Percentiles rank a stretch among this genome's conserved stretches.
phyloP scores from a whole-genome alignment of 2,113 vertebrate genomes.

The Diadophis punctatus region DNA sequence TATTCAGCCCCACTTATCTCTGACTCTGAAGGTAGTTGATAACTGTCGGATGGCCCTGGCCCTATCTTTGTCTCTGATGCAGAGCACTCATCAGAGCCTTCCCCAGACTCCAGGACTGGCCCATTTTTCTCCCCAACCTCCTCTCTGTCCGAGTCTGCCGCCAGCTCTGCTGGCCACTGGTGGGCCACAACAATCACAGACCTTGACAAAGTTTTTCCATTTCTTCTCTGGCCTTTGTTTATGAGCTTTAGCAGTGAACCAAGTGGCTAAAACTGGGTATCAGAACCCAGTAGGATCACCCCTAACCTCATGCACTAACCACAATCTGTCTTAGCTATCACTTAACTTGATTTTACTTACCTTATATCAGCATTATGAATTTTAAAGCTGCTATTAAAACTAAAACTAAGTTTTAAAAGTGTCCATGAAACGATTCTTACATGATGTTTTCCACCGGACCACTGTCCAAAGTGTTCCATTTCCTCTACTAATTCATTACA shows the following conservation, averaged over 20 bases:
- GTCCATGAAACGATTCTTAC: conserved; percentile 70
- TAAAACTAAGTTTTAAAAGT: neutral
- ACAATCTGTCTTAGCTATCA: neutral
- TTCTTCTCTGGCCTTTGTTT: neutral
- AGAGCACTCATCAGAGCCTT: too few species aligned
- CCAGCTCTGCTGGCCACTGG: too few species aligned
- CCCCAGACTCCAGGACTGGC: too few species aligned
- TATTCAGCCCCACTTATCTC: too few species aligned
- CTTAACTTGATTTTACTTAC: neutral
- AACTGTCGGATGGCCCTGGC: too few species aligned
- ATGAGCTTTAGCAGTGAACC: neutral
- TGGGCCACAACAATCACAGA: neutral
- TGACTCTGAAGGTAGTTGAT: too few species aligned
- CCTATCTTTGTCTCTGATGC: too few species aligned
- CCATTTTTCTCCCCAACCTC: too few species aligned
- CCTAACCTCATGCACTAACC: neutral
- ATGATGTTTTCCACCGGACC: conserved; percentile 91
- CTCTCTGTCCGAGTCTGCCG: too few species aligned
- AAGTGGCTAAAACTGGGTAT: neutral
- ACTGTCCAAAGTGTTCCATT: conserved; percentile 91
- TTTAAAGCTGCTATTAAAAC: neutral
- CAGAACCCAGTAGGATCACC: too few species aligned
- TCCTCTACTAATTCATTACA: conserved; percentile 94
- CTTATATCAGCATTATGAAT: neutral
- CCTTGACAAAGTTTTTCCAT: neutral